Base-by-base conservation (phyloP, 2,797 vertebrate genomes). In the Acanthornis magna region DNA sequence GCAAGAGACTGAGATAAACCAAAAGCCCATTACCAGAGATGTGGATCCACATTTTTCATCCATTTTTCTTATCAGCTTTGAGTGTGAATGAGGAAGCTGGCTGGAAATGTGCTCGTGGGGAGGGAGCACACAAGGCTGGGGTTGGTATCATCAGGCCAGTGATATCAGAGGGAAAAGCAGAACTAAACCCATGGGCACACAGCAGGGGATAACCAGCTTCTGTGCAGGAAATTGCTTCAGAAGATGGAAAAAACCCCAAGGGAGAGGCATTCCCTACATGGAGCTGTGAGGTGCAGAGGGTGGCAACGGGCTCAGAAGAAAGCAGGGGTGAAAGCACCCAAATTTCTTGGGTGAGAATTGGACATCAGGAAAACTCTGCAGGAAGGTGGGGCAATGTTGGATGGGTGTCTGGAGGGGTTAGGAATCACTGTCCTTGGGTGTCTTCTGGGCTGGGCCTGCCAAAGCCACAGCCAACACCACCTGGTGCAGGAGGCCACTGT, bases 61-160 rank as follows among this genome's bases (percentile, higher is more conserved):
- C 5, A 3, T n/a, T 68, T 81, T 72, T 82, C 38, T 85, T 45
- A 18, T 11, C 43, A 70, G 7, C 16, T 36, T 27, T 20, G 4
- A 11, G 21, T 70, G 62, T 72, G 32, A 72, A 53, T 0, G 34
- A 81, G 54, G 71, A 48, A 50, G 53, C 13, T 51, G 70, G 2
- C 29, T 53, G 67, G 67, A 89, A 57, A 71, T 1, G 0, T 0
- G 0, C 65, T 17, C 9, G 2, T 2, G 1, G 20, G 22, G 57
- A 23, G 9, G 23, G 47, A 84, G 47, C 13, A 23, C 40, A 10
- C 55, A 55, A 2, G 1, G 6, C 54, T 6, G 8, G 36, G 51
- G 17, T 26, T 78, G 43, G 25, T 19, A 6, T 66, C 85, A 72
- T 55, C 38, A 25, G 54, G 58, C 23, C 71, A 30, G 74, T 1